These are phyloP conservation scores for Nannoperca obscura DNA, from an alignment of 2,797 vertebrate genomes.

Conservation along the genomic window DNA sequence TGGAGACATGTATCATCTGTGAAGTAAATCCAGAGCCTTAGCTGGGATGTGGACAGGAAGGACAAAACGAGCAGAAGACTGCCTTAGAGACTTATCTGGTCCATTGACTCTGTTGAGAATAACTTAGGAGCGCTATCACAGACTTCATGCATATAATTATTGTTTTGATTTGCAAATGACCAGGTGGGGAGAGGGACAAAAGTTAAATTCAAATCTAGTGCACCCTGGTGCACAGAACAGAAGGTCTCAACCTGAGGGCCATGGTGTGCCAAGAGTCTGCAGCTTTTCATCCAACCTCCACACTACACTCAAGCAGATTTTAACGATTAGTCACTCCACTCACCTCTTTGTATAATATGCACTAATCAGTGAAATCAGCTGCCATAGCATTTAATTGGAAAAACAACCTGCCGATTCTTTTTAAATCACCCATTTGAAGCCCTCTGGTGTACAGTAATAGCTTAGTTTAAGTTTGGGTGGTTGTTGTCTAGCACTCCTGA, in stretches of 20 bases:
- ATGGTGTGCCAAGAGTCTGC: conserved; percentile 25
- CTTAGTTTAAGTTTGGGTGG: background rate
- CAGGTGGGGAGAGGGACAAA: background rate
- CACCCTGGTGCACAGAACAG: conserved; percentile 11
- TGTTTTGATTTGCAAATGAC: conserved; percentile 23
- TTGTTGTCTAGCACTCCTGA: background rate
- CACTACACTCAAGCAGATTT: conserved; percentile 39
- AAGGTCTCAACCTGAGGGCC: background rate
- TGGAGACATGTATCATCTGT: conserved; percentile 18
- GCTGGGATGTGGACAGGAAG: conserved; percentile 17
- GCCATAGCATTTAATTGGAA: too few species aligned
- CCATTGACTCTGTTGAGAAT: conserved; percentile 2
- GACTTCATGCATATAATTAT: conserved; percentile 6
- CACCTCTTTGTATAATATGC: too few species aligned
- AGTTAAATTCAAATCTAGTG: conserved; percentile 2
- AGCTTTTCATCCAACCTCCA: conserved; percentile 16
- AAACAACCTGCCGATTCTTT: too few species aligned
- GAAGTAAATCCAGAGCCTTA: conserved; percentile 7
- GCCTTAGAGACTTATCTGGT: conserved; percentile 1
- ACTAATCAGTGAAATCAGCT: too few species aligned
- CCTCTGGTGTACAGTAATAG: background rate
- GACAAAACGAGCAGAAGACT: conserved; percentile 10
- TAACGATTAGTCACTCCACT: background rate
- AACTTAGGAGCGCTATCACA: background rate
- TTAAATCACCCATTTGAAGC: conserved; percentile 2